phyloP scores from a whole-genome alignment of 2,888 invertebrate genomes.

The Drepanosiphum platanoidis region DNA sequence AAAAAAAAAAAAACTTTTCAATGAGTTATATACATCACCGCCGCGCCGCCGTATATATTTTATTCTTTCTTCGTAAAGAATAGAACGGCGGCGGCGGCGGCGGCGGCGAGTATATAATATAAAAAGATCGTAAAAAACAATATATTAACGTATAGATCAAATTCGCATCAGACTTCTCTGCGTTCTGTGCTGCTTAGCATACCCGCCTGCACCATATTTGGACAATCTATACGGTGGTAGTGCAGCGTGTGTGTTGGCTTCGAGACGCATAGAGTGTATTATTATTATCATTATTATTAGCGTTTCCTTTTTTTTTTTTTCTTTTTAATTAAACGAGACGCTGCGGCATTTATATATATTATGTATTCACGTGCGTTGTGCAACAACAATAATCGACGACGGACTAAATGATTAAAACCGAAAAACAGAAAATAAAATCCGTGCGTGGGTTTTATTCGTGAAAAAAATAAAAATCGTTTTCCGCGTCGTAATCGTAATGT shows the following conservation, averaged over 20 bases:
- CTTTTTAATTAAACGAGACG: slow-evolving; percentile 40
- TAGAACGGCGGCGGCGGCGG: slow-evolving; percentile 16
- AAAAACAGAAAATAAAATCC: slow-evolving; percentile 14
- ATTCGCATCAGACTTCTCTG: slow-evolving; percentile 53
- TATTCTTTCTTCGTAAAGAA: slow-evolving; percentile 45
- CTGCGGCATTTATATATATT: slow-evolving; percentile 15
- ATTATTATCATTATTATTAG: slow-evolving; percentile 43
- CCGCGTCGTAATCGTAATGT: background rate
- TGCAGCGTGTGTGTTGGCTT: slow-evolving; percentile 24
- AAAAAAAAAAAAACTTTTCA: slow-evolving; percentile 34
- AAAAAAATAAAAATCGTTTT: background rate
- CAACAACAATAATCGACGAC: slow-evolving; percentile 29
- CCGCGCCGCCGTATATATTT: slow-evolving; percentile 23
- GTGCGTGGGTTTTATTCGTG: slow-evolving; percentile 33
- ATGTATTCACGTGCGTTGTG: slow-evolving; percentile 21
- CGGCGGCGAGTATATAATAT: slow-evolving; percentile 5
- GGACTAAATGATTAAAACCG: slow-evolving; percentile 20
- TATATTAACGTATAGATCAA: slow-evolving; percentile 51
- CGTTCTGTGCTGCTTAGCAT: slow-evolving; percentile 52
- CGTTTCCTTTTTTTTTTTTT: slow-evolving; percentile 25
- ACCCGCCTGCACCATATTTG: slow-evolving; percentile 59
- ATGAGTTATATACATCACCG: slow-evolving; percentile 34
- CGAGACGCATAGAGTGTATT: slow-evolving; percentile 15
- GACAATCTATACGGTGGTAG: slow-evolving; percentile 37
- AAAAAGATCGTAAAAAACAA: slow-evolving; percentile 46